These are phyloP conservation scores for Sussaba pulchella DNA, from an alignment of 2,888 invertebrate species.

Conservation along the genomic window DNA sequence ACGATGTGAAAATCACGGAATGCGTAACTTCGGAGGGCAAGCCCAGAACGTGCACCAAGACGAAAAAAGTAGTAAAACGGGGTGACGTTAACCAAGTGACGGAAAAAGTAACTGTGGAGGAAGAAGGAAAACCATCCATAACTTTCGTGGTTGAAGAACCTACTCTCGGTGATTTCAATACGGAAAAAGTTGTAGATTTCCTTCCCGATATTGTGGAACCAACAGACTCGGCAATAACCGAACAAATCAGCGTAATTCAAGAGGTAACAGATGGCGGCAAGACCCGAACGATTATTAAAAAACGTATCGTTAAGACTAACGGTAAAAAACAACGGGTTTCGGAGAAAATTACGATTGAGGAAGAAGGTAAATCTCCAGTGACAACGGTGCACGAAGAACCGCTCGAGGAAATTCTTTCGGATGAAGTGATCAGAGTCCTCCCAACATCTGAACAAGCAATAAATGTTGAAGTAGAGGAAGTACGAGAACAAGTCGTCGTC, in stretches of 20 bases:
- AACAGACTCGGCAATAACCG: constrained; percentile 51
- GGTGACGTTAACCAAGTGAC: constrained; percentile 77
- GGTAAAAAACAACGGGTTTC: constrained; percentile 69
- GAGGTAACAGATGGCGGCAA: constrained; percentile 73
- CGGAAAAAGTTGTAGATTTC: constrained; percentile 66
- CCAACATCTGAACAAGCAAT: constrained; percentile 63
- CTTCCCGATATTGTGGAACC: constrained; percentile 46
- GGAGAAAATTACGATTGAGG: constrained; percentile 70
- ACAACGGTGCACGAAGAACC: constrained; percentile 70
- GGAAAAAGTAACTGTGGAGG: constrained; percentile 82
- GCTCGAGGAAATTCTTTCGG: constrained; percentile 70
- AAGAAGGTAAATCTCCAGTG: constrained; percentile 71
- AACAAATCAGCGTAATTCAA: constrained; percentile 66
- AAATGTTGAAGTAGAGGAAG: constrained; percentile 76
- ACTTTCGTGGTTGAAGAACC: constrained; percentile 83
- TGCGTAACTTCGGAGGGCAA: constrained; percentile 78
- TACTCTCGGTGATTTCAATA: constrained; percentile 74
- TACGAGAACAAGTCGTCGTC: constrained; percentile 74
- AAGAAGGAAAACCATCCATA: constrained; percentile 83
- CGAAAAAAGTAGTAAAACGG: constrained; percentile 80
- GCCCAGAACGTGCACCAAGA: constrained; percentile 78
- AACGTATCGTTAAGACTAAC: constrained; percentile 72
- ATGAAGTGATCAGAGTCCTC: constrained; percentile 72
- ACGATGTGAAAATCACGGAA: constrained; percentile 79
- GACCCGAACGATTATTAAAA: constrained; percentile 72